Percentiles rank a stretch among this genome's conserved stretches.
Evolutionary conservation across 2,113 vertebrate species (phyloP).

Genomic region (Halichoeres trimaculatus): DNA sequence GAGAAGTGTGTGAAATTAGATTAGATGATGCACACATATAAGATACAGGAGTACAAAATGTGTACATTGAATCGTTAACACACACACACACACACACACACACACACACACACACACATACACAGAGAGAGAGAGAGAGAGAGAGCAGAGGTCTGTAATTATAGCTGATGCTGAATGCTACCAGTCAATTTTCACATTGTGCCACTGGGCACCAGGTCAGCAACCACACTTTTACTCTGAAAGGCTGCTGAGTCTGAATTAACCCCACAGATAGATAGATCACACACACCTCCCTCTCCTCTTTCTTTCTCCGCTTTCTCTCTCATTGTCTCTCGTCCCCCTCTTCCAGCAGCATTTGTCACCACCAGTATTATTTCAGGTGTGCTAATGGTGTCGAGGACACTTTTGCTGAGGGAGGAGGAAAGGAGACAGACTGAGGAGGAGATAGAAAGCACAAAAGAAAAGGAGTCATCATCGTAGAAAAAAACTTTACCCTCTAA

Average conservation of each 20-base stretch:
- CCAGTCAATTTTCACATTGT: constrained; percentile 74
- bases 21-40: constrained; percentile 26
- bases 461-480: constrained; percentile 18
- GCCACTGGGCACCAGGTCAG: constrained; percentile 58
- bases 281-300: constrained; percentile 42
- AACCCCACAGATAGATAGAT: constrained; percentile 57
- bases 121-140: no score
- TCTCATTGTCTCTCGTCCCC: constrained; percentile 19
- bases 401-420: constrained; percentile 66
- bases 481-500: not conserved
- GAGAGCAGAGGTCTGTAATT: constrained; percentile 28
- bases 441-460: not conserved
- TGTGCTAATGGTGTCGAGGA: constrained; percentile 83
- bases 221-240: constrained; percentile 60
- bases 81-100: constrained; percentile 8
- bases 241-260: constrained; percentile 61
- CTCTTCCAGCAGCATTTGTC: constrained; percentile 75
- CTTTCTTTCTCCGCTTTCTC: not conserved
- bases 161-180: constrained; percentile 33
- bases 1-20: constrained; percentile 51
- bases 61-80: constrained; percentile 3
- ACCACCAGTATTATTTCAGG: constrained; percentile 85
- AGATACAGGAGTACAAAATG: constrained; percentile 16
- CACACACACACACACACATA: constrained; percentile 23
- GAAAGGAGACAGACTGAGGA: constrained; percentile 37